Percentiles rank a stretch among this genome's conserved stretches.
These are phyloP conservation scores for Laspeyria flexula DNA, from an alignment of 2,888 invertebrate genomes.

Conservation along the genomic window DNA sequence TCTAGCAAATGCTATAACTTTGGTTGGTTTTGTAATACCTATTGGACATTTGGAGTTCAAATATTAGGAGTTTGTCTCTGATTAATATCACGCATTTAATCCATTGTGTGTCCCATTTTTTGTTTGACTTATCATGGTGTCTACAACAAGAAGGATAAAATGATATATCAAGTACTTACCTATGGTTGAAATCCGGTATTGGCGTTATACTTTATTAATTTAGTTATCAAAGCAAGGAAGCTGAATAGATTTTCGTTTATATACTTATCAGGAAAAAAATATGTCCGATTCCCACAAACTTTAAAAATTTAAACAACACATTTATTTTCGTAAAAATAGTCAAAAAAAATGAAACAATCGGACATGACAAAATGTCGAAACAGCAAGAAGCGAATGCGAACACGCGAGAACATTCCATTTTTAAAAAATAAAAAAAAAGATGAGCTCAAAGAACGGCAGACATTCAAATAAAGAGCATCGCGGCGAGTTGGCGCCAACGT, in stretches of 20 bases:
- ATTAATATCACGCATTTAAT: too few species aligned
- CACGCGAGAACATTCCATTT: slow-evolving; percentile 52
- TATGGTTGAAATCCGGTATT: too few species aligned
- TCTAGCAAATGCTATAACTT: background rate
- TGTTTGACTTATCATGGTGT: too few species aligned
- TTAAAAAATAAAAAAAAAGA: slow-evolving; percentile 53
- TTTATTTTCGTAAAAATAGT: slow-evolving; percentile 10
- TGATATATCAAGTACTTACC: too few species aligned
- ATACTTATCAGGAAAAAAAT: too few species aligned
- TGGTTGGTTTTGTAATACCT: background rate
- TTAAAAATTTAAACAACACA: slow-evolving; percentile 1
- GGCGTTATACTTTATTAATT: too few species aligned
- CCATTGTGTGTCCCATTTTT: too few species aligned
- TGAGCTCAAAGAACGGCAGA: slow-evolving; percentile 50
- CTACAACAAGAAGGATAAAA: too few species aligned
- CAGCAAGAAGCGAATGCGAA: slow-evolving; percentile 50
- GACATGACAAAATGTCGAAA: slow-evolving; percentile 44
- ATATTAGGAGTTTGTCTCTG: background rate
- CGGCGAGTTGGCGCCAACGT: slow-evolving; percentile 84
- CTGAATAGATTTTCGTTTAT: too few species aligned
- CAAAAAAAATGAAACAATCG: slow-evolving; percentile 34
- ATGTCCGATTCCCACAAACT: too few species aligned
- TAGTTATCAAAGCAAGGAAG: too few species aligned
- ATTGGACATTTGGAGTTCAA: too few species aligned
- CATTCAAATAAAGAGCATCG: slow-evolving; percentile 80